Percentiles rank a stretch among this genome's conserved stretches.
These are phyloP conservation scores for Drosophila quadrilineata DNA, from an alignment of 1,140 invertebrate species.

Conservation along the genomic window DNA sequence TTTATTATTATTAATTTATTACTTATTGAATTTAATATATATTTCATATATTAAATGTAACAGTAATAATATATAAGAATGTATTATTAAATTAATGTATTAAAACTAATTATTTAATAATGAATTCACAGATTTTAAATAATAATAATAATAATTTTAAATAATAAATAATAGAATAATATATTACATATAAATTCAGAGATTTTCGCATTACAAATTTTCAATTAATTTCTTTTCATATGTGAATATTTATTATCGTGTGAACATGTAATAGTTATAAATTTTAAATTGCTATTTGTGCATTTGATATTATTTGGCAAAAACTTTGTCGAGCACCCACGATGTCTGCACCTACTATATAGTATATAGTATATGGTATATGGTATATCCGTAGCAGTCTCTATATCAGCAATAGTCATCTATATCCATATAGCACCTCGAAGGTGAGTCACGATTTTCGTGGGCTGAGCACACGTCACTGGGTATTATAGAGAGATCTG, in stretches of 20 bases:
- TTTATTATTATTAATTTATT: too few species aligned
- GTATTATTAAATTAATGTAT: too few species aligned
- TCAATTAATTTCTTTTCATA: not conserved
- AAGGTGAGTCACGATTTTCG: conserved; percentile 26
- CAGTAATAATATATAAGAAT: too few species aligned
- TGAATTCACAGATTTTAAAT: too few species aligned
- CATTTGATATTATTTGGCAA: conserved; percentile 16
- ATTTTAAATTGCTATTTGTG: conserved; percentile 19
- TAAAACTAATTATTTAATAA: too few species aligned
- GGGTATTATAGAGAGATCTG: conserved; percentile 3
- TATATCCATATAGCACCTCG: not conserved
- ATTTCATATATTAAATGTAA: too few species aligned
- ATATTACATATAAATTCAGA: too few species aligned
- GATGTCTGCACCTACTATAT: not conserved
- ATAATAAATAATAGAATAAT: too few species aligned
- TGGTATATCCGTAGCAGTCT: not conserved
- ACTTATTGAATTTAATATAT: too few species aligned
- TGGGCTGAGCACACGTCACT: conserved; percentile 33
- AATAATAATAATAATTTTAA: too few species aligned
- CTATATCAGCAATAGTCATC: conserved; percentile 1
- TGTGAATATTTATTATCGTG: too few species aligned
- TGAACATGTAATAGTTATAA: conserved; percentile 1
- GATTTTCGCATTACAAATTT: not conserved
- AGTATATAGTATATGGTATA: not conserved
- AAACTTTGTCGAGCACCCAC: conserved; percentile 21